Base-by-base conservation (phyloP, 2,113 vertebrate species). In the Nicator chloris region DNA sequence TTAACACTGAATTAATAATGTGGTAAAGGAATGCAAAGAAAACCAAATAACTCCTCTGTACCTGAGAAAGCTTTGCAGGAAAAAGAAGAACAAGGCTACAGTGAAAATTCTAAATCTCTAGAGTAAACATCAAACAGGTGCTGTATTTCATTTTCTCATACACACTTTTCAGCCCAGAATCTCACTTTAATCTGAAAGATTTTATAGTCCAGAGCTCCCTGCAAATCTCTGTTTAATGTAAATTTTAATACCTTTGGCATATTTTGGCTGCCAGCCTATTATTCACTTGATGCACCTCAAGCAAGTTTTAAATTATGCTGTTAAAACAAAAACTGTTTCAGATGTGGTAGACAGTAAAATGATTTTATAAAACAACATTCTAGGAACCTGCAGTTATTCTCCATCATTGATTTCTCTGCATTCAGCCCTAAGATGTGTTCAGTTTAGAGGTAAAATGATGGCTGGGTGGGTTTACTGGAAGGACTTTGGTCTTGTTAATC, bases 181-280 rank as follows among this genome's bases (percentile, higher is more conserved):
- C 75, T 86, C 70, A 68, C 12, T 97, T 96, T 82, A 94, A 95
- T 93, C 91, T 86, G 61, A 72, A 92, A 87, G 60, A 82, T 79
- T 94, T 96, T 95, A 92, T 94, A 97, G 82, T 95, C 88, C 64
- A 91, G 77, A 92, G 86, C 78, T 96, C 91, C 61, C 84, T 94
- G 47, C 28, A 90, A 94, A 82, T 92, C 71, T 90, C 93, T 86
- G 56, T 68, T 88, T 94, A 96, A 92, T 86, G 92, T 93, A 93
- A 82, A 82, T 94, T 94, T 95, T 81, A 93, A 78, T 93, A 92
- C 45, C 30, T 83, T 79, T 66, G 65, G 71, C 77, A 57, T 93
- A 95, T 91, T 95, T 96, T 95, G 85, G 83, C 81, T 96, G 81
- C 53, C 35, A 93, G 57, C 84, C 47, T 88, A 50, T 86, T 92